Evolutionary conservation across 1,140 invertebrate species (phyloP).

Genomic region (Anastrepha ludens): DNA sequence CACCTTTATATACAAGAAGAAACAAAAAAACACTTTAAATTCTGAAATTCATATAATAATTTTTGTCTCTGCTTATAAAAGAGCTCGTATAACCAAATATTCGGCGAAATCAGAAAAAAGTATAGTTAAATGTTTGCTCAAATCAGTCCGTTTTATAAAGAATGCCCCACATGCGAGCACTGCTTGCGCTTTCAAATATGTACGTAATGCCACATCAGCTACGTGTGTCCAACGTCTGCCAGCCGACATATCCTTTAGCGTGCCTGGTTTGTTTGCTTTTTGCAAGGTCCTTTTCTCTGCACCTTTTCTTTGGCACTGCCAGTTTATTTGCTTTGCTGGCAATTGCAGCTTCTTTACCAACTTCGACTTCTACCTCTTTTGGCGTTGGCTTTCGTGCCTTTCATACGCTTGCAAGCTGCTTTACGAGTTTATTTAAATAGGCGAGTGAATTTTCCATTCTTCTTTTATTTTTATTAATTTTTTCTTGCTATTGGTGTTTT

Average conservation of each 20-base stretch:
- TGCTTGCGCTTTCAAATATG: not conserved
- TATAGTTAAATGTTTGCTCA: too few relatives aligned
- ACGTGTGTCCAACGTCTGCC: too few relatives aligned
- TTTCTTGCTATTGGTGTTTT: not conserved
- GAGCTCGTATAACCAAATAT: too few relatives aligned
- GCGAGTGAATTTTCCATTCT: constrained; percentile 32
- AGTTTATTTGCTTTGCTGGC: constrained; percentile 28
- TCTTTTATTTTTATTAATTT: not conserved
- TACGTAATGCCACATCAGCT: not conserved
- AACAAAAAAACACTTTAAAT: too few relatives aligned
- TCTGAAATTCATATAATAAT: too few relatives aligned
- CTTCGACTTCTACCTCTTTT: not conserved
- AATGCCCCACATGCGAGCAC: not conserved
- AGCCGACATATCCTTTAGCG: not conserved
- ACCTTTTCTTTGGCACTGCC: not conserved
- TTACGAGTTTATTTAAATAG: constrained; percentile 52
- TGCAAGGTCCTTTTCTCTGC: not conserved
- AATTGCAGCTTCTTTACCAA: constrained; percentile 34
- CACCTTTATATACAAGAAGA: too few relatives aligned
- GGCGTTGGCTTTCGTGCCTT: not conserved
- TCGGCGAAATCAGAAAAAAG: too few relatives aligned
- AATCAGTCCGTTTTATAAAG: too few relatives aligned
- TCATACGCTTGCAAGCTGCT: not conserved
- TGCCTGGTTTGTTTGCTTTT: not conserved
- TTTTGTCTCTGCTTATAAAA: too few relatives aligned